Percentiles rank a stretch among this genome's conserved stretches.
These are phyloP conservation scores for Chaetogeoica ovagalla DNA, from an alignment of 2,888 invertebrate species.

Conservation along the genomic window DNA sequence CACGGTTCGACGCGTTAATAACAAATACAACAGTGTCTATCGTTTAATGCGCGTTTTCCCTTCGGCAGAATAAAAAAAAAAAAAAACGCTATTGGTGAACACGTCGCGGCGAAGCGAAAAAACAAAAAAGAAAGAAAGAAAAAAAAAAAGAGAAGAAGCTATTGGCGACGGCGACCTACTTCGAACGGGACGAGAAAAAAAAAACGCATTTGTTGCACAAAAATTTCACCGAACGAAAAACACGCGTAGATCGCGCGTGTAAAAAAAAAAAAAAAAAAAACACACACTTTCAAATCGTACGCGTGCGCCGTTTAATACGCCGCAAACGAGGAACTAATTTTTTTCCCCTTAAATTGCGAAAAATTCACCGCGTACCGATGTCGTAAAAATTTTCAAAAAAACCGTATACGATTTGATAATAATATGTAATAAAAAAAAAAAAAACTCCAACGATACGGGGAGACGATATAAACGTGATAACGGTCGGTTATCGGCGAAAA, in stretches of 20 bases:
- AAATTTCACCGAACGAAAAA: slow-evolving; percentile 43
- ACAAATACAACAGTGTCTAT: background rate
- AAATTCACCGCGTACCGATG: background rate
- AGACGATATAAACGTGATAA: slow-evolving; percentile 6
- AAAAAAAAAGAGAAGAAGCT: slow-evolving; percentile 12
- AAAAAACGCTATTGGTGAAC: slow-evolving; percentile 4
- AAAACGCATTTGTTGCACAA: slow-evolving; percentile 50
- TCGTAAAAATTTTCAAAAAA: background rate
- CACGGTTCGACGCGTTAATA: background rate
- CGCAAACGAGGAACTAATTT: too few species aligned
- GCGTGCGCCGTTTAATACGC: too few species aligned
- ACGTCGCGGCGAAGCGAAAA: slow-evolving; percentile 3
- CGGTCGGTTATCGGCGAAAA: slow-evolving; percentile 23
- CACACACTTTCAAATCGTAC: background rate
- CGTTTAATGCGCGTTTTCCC: background rate
- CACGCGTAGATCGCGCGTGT: background rate
- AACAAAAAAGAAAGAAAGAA: background rate
- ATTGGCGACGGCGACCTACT: slow-evolving; percentile 45
- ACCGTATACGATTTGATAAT: slow-evolving; percentile 14
- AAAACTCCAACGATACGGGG: background rate
- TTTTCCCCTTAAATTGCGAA: slow-evolving; percentile 11
- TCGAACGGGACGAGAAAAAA: background rate
- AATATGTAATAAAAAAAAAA: background rate
- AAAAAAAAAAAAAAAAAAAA: too few species aligned
- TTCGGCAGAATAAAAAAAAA: background rate